Conservation (phyloP, 2,888 invertebrate species). For the Smittia sp. region DNA sequence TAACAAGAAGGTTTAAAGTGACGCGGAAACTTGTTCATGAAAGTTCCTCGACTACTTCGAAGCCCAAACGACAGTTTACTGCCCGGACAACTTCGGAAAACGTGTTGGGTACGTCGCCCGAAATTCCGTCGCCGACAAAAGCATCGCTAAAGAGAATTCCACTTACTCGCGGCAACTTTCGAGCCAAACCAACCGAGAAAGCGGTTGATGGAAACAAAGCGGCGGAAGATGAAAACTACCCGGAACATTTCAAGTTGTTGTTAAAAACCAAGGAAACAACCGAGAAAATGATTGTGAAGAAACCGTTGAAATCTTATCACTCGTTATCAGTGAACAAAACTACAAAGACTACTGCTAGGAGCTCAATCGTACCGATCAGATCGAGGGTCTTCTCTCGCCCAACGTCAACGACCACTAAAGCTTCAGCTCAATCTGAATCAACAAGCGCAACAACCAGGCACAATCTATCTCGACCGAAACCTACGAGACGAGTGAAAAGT, state of each 20-base stretch:
- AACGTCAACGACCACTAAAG: background rate
- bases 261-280: constrained; percentile 26
- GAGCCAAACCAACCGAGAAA: background rate
- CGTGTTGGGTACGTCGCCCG: background rate
- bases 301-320: constrained; percentile 17
- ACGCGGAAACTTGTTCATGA: background rate
- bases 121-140: constrained; percentile 8
- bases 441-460: background rate
- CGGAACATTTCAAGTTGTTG: constrained; percentile 37
- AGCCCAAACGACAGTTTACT: constrained; percentile 20
- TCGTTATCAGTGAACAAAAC: constrained; percentile 17
- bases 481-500: constrained; percentile 3
- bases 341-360: background rate
- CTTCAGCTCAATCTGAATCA: background rate
- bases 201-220: background rate
- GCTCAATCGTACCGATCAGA: background rate
- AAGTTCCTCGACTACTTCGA: background rate
- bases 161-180: constrained; percentile 21
- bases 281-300: constrained; percentile 17
- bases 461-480: constrained; percentile 4
- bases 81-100: constrained; percentile 22
- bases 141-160: constrained; percentile 7
- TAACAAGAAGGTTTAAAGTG: background rate
- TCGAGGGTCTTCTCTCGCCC: background rate
- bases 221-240: constrained; percentile 32